phyloP scores from a whole-genome alignment of 2,113 vertebrate species.

The Silurus glanis region DNA sequence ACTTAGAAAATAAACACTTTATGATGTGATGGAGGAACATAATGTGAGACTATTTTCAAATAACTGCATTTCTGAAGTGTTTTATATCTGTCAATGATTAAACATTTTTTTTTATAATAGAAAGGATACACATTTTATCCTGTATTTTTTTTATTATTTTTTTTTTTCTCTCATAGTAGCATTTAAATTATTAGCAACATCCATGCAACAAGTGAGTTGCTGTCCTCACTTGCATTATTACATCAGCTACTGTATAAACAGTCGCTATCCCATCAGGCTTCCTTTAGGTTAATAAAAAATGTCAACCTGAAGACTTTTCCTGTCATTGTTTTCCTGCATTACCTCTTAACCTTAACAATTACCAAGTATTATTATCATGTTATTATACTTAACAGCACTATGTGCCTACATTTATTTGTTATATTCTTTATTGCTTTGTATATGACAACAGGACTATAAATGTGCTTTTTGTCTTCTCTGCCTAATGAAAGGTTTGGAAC shows the following conservation, averaged over 20 bases:
- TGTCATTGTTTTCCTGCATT: not conserved
- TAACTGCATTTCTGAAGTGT: not conserved
- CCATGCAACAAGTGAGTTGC: not conserved
- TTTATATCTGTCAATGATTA: not conserved
- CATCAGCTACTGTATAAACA: not conserved
- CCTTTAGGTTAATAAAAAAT: not conserved
- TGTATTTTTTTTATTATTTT: too few relatives aligned
- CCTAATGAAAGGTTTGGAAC: slow-evolving; percentile 78
- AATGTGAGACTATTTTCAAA: not conserved
- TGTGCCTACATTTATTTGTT: not conserved
- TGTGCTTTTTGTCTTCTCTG: not conserved
- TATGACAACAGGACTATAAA: too few relatives aligned
- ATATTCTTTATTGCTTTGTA: not conserved
- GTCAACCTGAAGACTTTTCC: not conserved
- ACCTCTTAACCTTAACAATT: not conserved
- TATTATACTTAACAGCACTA: not conserved
- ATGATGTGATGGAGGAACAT: not conserved
- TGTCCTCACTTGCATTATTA: not conserved
- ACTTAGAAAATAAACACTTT: not conserved
- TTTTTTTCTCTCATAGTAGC: not conserved
- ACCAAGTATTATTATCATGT: not conserved
- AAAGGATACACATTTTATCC: not conserved
- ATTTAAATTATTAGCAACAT: not conserved
- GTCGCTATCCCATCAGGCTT: too few relatives aligned
- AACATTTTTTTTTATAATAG: not conserved